Base-by-base conservation (phyloP, 1,140 invertebrate genomes). In the Drosophila busckii region DNA sequence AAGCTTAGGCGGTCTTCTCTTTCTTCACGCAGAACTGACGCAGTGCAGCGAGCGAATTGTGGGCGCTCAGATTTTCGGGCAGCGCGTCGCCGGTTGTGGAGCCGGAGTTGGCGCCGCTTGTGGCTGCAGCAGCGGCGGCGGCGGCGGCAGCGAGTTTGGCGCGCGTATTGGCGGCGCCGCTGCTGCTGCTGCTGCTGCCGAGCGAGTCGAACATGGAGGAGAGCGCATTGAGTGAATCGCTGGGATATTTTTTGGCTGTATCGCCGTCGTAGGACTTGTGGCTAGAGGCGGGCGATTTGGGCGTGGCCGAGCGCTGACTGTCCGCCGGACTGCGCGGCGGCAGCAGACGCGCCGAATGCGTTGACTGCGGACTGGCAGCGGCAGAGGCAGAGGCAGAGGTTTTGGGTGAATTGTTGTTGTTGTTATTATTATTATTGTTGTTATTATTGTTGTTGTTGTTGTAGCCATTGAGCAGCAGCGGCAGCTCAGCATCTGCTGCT, bases 171-270 rank as follows among this genome's bases (percentile, higher is more conserved):
- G 67, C 69, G 1, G 58, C 58, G 4, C 55, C 65, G 4, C 42
- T 53, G 4, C 38, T 56, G 29, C 56, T 50, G 37, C 44, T 50
- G 35, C 55, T 58, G 31, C 80, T 84, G 60, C 84, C 84, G n/a
- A 86, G 29, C 1, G 84, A 86, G 85, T 96, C 94, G 64, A 96
- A 96, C 94, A 96, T 96, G 9, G 94, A 95, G 2, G 94, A 95
- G 0, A 96, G 88, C 0, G 94, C 94, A 6, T 94, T 94, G 8
- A 96, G 89, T 59, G 94, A 95, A 19, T 86, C 84, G 9, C 82
- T 88, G 15, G 84, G 78, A 50, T 88, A 90, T 13, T 92, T 90
- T 1, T 92, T 90, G 29, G 92, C 20, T 41, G 23, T 91, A 90
- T 44, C 93, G 17, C 85, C 80, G 45, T 89, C 88, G 38, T 78